Percentiles rank a stretch among this genome's conserved stretches.
Conservation (phyloP, 2,113 vertebrate species). For the Apeltes quadracus region DNA sequence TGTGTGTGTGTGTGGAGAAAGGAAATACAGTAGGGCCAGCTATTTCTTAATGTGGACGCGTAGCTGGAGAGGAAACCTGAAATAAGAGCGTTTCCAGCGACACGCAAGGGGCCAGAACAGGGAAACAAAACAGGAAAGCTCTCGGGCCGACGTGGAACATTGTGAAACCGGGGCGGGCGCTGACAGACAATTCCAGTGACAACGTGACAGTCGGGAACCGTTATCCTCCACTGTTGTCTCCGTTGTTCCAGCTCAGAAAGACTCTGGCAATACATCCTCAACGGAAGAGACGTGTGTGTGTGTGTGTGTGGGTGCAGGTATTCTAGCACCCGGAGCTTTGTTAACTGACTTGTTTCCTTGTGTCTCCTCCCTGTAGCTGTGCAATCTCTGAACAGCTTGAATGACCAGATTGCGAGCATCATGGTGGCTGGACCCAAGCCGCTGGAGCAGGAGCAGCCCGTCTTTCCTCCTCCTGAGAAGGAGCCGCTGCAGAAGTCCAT, state of each 20-base stretch:
- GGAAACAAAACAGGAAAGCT: constrained; percentile 79
- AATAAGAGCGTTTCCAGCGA: constrained; percentile 61
- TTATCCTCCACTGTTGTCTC: constrained; percentile 44
- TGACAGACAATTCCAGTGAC: constrained; percentile 53
- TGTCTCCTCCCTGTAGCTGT: constrained; percentile 80
- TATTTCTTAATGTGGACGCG: constrained; percentile 49
- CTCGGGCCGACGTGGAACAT: constrained; percentile 61
- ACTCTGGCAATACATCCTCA: constrained; percentile 5
- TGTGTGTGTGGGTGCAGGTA: not conserved
- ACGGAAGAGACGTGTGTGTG: constrained; percentile 5
- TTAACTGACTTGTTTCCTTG: constrained; percentile 20
- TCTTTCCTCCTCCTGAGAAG: constrained; percentile 84
- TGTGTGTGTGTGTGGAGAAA: constrained; percentile 14
- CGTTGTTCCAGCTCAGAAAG: constrained; percentile 31
- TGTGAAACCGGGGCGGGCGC: constrained; percentile 53
- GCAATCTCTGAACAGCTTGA: constrained; percentile 89
- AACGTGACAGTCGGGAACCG: constrained; percentile 52
- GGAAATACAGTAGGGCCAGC: constrained; percentile 53
- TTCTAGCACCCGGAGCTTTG: constrained; percentile 2
- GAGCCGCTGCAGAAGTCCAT: constrained; percentile 88
- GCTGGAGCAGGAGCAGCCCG: constrained; percentile 79
- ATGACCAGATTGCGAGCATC: constrained; percentile 92
- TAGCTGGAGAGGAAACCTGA: constrained; percentile 63
- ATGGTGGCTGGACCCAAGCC: constrained; percentile 86
- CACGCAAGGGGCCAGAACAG: constrained; percentile 54